Base-by-base conservation (phyloP, 2,113 vertebrate genomes). In the Anoplopoma fimbria region DNA sequence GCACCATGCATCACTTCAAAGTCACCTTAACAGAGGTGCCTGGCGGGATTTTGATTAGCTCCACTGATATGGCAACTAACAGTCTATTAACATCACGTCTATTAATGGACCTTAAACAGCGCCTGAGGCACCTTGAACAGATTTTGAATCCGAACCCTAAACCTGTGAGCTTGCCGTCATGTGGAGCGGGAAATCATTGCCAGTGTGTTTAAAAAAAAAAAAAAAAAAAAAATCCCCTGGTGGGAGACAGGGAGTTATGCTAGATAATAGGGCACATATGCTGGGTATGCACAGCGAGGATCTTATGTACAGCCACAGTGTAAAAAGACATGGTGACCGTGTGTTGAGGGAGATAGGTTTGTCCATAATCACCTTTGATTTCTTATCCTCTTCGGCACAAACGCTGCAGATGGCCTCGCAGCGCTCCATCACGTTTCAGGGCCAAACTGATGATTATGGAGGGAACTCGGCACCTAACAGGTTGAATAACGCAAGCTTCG, bases 11-110 rank as follows among this genome's bases (percentile, higher is more conserved):
- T 68, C 74, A 38, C 67, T 84, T 88, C 88, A 93, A 88, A 90
- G 91, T 91, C 92, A 92, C 92, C 90, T 93, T 85, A 80, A 63
- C 49, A 19, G 81, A 63, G 65, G 58, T 61, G 58, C 34, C 53
- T 61, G 70, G 69, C 45, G 31, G 74, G 75, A 77, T 73, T 86
- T 75, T 68, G 69, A 87, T 90, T 75, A 82, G 61, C 75, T 80
- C 69, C 38, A 27, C 65, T 58, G 73, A 77, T 86, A 77, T 33
- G 70, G 49, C 79, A 83, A 42, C 77, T 69, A 49, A 64, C 36
- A 77, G 62, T 81, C 65, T 83, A 62, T 75, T 78, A 74, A 85
- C 60, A 31, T 38, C 6, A 17, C 70, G 79, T 65, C 38, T 85
- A 23, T 77, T 77, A 85, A 79, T 60, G 38, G 64, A 61, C 34